A percentile compares a stretch with the other conserved stretches of the same genome.
These are phyloP conservation scores for Drosophila insularis DNA, from an alignment of 1,140 invertebrate species.

Conservation along the genomic window DNA sequence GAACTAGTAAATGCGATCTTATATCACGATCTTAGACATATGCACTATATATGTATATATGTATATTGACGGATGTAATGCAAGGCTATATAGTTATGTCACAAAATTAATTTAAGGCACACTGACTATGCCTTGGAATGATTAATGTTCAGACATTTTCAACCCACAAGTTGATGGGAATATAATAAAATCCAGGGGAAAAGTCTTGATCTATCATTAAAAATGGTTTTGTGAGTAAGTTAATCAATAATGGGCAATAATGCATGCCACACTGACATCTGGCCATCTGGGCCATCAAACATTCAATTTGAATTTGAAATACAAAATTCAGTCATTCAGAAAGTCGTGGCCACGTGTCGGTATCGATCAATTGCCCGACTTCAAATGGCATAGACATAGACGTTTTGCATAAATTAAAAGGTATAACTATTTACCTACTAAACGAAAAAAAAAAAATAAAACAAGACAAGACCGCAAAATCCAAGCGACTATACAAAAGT, in stretches of 20 bases:
- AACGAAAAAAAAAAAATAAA: not conserved
- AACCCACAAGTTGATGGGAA: too few relatives aligned
- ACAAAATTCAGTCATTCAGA: not conserved
- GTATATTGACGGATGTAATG: slow-evolving; percentile 7
- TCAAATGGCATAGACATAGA: not conserved
- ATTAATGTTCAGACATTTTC: too few relatives aligned
- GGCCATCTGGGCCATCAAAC: too few relatives aligned
- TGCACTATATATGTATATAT: too few relatives aligned
- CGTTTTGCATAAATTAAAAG: slow-evolving; percentile 15
- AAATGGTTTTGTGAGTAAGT: too few relatives aligned
- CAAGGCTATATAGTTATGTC: not conserved
- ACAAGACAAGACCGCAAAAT: slow-evolving; percentile 6
- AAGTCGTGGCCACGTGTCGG: slow-evolving; percentile 1
- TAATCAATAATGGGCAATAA: too few relatives aligned
- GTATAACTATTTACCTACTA: not conserved
- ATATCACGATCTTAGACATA: slow-evolving; percentile 4
- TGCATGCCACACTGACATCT: too few relatives aligned
- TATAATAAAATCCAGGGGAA: too few relatives aligned
- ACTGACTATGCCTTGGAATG: too few relatives aligned
- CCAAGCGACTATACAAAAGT: slow-evolving; percentile 2
- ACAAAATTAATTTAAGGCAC: not conserved
- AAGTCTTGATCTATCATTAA: too few relatives aligned
- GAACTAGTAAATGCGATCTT: slow-evolving; percentile 16
- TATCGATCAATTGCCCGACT: not conserved
- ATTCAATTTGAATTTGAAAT: too few relatives aligned